These are phyloP conservation scores for Cantharis lateralis DNA, from an alignment of 2,888 invertebrate genomes.

Conservation along the genomic window DNA sequence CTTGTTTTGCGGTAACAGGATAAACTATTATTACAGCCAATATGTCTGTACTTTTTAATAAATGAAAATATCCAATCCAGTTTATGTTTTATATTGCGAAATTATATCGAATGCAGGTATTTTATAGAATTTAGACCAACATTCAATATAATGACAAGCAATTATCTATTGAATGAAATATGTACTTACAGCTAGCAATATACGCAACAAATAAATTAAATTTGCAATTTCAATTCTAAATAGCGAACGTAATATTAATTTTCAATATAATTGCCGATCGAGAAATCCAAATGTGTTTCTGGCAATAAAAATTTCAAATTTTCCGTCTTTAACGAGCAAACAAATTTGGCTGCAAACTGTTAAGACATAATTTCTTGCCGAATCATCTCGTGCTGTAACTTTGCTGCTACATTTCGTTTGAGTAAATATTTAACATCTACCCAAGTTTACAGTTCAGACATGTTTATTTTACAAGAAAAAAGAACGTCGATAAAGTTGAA, in stretches of 20 bases:
- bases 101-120: neutral
- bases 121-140: neutral
- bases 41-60: neutral
- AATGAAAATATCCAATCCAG: neutral
- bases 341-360: slow-evolving; percentile 13
- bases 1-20: neutral
- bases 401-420: slow-evolving; percentile 17
- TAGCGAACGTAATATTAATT: neutral
- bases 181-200: neutral
- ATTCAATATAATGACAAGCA: neutral
- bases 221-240: neutral
- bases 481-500: slow-evolving; percentile 12
- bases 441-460: slow-evolving; percentile 9
- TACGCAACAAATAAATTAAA: neutral
- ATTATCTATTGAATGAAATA: neutral
- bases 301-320: neutral
- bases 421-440: slow-evolving; percentile 27
- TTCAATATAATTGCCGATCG: neutral
- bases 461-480: slow-evolving; percentile 19
- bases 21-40: neutral
- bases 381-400: slow-evolving; percentile 10
- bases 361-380: slow-evolving; percentile 7
- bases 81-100: neutral
- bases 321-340: slow-evolving; percentile 8
- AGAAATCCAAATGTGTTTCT: neutral